A percentile compares a stretch with the other conserved stretches of the same genome.
Conservation (phyloP, 2,113 vertebrate genomes). For the Nematolebias whitei region DNA sequence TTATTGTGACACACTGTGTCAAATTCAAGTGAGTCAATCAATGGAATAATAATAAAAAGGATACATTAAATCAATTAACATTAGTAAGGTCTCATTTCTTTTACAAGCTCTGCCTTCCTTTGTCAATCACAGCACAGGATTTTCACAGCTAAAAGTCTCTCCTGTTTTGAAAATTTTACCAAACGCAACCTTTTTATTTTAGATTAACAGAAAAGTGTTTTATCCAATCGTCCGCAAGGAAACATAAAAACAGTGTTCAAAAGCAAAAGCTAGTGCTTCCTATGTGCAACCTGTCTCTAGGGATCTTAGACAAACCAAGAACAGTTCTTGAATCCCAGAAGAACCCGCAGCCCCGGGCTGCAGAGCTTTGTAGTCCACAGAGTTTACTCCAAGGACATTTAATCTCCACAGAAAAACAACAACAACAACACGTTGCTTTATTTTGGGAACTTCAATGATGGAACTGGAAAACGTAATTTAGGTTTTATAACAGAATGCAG, state of each 20-base stretch:
- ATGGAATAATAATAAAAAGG: slow-evolving; percentile 69
- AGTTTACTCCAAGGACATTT: slow-evolving; percentile 61
- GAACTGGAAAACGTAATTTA: slow-evolving; percentile 56
- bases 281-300: slow-evolving; percentile 53
- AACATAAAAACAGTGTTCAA: slow-evolving; percentile 57
- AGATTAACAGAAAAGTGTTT: slow-evolving; percentile 49
- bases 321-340: slow-evolving; percentile 65
- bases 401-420: slow-evolving; percentile 58
- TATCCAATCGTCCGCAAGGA: slow-evolving; percentile 45
- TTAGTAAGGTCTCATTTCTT: slow-evolving; percentile 80
- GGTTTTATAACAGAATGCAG: slow-evolving; percentile 44
- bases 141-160: slow-evolving; percentile 16
- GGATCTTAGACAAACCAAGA: slow-evolving; percentile 70
- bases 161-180: slow-evolving; percentile 26
- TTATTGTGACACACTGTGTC: slow-evolving; percentile 70
- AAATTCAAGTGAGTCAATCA: slow-evolving; percentile 69
- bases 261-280: slow-evolving; percentile 43
- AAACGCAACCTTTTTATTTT: slow-evolving; percentile 24
- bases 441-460: slow-evolving; percentile 61
- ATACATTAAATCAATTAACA: slow-evolving; percentile 81
- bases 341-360: slow-evolving; percentile 68
- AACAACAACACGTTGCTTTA: slow-evolving; percentile 57
- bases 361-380: slow-evolving; percentile 64
- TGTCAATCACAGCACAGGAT: slow-evolving; percentile 52
- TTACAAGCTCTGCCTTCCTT: slow-evolving; percentile 25